Conservation (phyloP, 2,113 vertebrate genomes). For the Ctenomys sociabilis region DNA sequence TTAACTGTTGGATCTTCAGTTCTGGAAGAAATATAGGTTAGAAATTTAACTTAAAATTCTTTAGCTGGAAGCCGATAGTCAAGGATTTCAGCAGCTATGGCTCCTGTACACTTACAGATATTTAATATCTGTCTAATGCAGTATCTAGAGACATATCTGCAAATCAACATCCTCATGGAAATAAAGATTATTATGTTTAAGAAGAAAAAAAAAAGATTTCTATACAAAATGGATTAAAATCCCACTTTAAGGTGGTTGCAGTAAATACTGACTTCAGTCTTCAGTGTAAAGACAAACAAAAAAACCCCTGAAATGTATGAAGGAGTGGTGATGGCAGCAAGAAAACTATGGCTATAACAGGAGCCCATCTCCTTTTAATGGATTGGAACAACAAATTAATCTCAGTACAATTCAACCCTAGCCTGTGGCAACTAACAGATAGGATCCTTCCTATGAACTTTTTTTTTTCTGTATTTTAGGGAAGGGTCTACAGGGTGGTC, state of each 20-base stretch:
- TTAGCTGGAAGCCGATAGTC: not conserved
- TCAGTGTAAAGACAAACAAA: not conserved
- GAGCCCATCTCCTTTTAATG: not conserved
- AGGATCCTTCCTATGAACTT: not conserved
- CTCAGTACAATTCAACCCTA: not conserved
- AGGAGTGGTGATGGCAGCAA: not conserved
- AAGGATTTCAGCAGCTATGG: not conserved
- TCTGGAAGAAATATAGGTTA: not conserved
- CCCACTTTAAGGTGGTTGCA: not conserved
- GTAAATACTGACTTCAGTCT: not conserved
- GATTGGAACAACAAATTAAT: not conserved
- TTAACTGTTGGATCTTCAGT: not conserved
- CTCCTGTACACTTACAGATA: not conserved
- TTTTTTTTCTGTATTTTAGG: not conserved
- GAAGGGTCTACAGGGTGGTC: no score
- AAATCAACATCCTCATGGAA: constrained; percentile 37
- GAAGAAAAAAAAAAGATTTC: not conserved
- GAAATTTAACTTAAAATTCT: not conserved
- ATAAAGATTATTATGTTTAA: constrained; percentile 62
- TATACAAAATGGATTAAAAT: not conserved
- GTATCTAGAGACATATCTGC: not conserved
- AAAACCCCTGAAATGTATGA: not conserved
- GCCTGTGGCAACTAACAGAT: not conserved
- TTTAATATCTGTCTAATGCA: not conserved
- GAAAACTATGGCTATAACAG: not conserved